Conservation (phyloP, 1,140 invertebrate species). For the Wasmannia auropunctata region DNA sequence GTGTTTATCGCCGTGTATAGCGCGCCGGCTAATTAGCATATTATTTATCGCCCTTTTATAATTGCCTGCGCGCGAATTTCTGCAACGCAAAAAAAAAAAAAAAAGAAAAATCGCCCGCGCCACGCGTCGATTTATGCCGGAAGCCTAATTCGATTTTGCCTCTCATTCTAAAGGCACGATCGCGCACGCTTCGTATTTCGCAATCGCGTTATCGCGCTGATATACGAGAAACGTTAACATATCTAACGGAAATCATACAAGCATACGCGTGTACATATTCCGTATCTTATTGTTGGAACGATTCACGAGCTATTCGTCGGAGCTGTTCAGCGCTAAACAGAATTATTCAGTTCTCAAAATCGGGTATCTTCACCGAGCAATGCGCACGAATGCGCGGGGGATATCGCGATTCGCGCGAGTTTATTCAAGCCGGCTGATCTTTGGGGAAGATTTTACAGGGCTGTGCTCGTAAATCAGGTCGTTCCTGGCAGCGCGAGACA, state of each 20-base stretch:
- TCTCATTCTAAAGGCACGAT: neutral
- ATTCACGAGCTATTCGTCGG: neutral
- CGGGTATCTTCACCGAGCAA: neutral
- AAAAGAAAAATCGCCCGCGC: neutral
- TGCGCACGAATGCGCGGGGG: neutral
- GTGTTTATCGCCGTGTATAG: slow-evolving; percentile 40
- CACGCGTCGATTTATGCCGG: slow-evolving; percentile 1
- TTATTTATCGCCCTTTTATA: slow-evolving; percentile 48
- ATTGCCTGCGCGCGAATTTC: neutral
- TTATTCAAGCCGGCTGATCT: slow-evolving; percentile 37
- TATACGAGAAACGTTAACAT: neutral
- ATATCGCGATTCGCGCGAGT: slow-evolving; percentile 39
- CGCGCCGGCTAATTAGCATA: slow-evolving; percentile 55
- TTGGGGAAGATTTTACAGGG: slow-evolving; percentile 33
- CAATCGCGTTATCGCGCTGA: neutral
- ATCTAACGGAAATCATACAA: neutral
- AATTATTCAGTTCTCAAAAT: neutral
- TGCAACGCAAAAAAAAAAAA: neutral
- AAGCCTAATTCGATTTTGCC: slow-evolving; percentile 33
- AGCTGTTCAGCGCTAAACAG: neutral
- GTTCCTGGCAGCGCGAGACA: slow-evolving; percentile 9
- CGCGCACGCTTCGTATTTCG: neutral
- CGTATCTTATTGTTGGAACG: neutral
- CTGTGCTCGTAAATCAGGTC: slow-evolving; percentile 61
- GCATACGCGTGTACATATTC: neutral